Percentiles rank a stretch among this genome's conserved stretches.
phyloP scores from a whole-genome alignment of 1,140 invertebrate species.

The Macrostomum lignano region DNA sequence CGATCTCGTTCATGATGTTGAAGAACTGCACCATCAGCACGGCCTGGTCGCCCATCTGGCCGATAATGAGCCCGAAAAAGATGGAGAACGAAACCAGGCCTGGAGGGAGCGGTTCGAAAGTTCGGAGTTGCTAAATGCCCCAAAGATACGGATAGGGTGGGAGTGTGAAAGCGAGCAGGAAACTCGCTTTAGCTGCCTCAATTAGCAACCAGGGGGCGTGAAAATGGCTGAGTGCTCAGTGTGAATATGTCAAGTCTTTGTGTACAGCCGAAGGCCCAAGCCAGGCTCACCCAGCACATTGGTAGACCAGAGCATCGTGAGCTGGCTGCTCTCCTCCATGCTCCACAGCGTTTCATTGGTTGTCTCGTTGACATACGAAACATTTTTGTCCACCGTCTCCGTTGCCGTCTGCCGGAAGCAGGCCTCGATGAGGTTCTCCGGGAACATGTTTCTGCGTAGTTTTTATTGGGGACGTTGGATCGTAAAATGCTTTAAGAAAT shows the following conservation, averaged over 20 bases:
- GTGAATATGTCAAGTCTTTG: too few species aligned
- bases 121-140: neutral
- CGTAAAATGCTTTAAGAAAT: constrained; percentile 3
- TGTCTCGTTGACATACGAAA: neutral
- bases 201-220: too few species aligned
- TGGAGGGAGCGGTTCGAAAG: constrained; percentile 9
- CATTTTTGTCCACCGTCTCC: constrained; percentile 8
- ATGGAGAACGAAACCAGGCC: constrained; percentile 12
- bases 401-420: constrained; percentile 29
- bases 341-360: neutral
- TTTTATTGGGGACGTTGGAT: constrained; percentile 4
- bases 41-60: constrained; percentile 11
- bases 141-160: too few species aligned
- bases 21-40: constrained; percentile 11
- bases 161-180: too few species aligned
- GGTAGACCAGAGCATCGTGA: neutral
- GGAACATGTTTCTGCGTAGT: constrained; percentile 50
- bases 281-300: neutral
- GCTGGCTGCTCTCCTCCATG: neutral
- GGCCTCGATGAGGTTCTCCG: constrained; percentile 59
- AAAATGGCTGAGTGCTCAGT: too few species aligned
- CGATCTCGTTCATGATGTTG: constrained; percentile 10
- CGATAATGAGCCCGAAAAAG: constrained; percentile 10
- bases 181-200: too few species aligned
- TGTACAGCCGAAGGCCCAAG: neutral